These are phyloP conservation scores for Caenorhabditis afra DNA, from an alignment of 2,888 invertebrate species.

Conservation along the genomic window DNA sequence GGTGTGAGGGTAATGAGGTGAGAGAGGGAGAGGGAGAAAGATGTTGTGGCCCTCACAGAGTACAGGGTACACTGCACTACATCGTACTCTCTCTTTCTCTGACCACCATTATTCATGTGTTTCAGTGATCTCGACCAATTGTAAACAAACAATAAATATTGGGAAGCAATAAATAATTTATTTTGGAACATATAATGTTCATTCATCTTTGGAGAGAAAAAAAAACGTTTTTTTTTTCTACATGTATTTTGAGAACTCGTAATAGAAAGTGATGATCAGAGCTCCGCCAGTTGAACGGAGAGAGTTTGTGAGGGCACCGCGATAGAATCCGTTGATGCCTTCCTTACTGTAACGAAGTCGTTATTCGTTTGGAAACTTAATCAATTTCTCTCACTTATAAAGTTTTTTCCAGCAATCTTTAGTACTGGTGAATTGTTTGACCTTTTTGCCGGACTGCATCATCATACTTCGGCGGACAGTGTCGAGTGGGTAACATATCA, in stretches of 20 bases:
- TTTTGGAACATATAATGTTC: slow-evolving; percentile 33
- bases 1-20: slow-evolving; percentile 19
- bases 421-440: slow-evolving; percentile 68
- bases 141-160: too few species aligned
- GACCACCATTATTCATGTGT: not conserved
- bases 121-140: not conserved
- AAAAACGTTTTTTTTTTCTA: slow-evolving; percentile 36
- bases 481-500: slow-evolving; percentile 77
- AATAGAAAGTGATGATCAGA: slow-evolving; percentile 77
- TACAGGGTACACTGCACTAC: slow-evolving; percentile 58
- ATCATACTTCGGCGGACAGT: slow-evolving; percentile 77
- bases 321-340: slow-evolving; percentile 70
- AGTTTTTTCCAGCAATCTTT: slow-evolving; percentile 71
- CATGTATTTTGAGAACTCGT: slow-evolving; percentile 77
- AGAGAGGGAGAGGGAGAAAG: slow-evolving; percentile 2
- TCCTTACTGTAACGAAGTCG: slow-evolving; percentile 74
- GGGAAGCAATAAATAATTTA: slow-evolving; percentile 27
- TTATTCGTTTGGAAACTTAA: too few species aligned
- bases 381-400: slow-evolving; percentile 55
- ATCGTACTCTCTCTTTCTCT: slow-evolving; percentile 19
- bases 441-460: slow-evolving; percentile 73
- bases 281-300: slow-evolving; percentile 76
- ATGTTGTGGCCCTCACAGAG: slow-evolving; percentile 18
- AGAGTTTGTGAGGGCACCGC: slow-evolving; percentile 74
- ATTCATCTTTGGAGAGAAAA: slow-evolving; percentile 3